A percentile compares a stretch with the other conserved stretches of the same genome.
phyloP scores from a whole-genome alignment of 1,140 invertebrate genomes.

The Goniozus legneri region DNA sequence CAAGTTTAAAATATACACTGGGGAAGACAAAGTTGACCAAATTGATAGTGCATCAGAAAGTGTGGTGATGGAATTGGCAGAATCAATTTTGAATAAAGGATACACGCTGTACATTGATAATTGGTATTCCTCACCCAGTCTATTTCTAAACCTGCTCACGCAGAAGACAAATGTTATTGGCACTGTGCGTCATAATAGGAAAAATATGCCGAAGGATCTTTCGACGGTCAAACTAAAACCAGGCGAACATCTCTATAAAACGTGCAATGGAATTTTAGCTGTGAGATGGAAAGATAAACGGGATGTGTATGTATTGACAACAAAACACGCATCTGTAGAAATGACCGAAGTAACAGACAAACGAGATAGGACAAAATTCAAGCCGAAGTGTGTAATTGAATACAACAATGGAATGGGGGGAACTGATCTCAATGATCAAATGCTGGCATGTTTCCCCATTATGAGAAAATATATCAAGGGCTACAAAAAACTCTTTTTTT shows the following conservation, averaged over 20 bases:
- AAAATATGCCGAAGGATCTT: slow-evolving; percentile 15
- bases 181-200: slow-evolving; percentile 10
- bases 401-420: slow-evolving; percentile 16
- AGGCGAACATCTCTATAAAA: slow-evolving; percentile 7
- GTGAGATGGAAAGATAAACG: slow-evolving; percentile 13
- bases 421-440: slow-evolving; percentile 10
- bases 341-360: background rate
- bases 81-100: slow-evolving; percentile 5
- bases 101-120: slow-evolving; percentile 8
- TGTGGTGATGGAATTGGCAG: slow-evolving; percentile 5
- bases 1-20: slow-evolving; percentile 12
- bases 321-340: slow-evolving; percentile 6
- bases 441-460: slow-evolving; percentile 5
- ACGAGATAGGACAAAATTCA: slow-evolving; percentile 4
- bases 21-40: background rate
- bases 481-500: slow-evolving; percentile 12
- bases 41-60: slow-evolving; percentile 3
- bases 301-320: slow-evolving; percentile 12
- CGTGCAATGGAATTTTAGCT: slow-evolving; percentile 6
- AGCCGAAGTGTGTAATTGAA: slow-evolving; percentile 11
- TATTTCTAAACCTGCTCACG: background rate
- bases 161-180: slow-evolving; percentile 12
- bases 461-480: slow-evolving; percentile 13
- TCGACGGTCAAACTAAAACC: slow-evolving; percentile 5
- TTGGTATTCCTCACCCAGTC: slow-evolving; percentile 3